Evolutionary conservation across 2,113 vertebrate genomes (phyloP), one percentile per base, ranked within the genome.

Genomic region (Myiozetetes cayanensis): DNA sequence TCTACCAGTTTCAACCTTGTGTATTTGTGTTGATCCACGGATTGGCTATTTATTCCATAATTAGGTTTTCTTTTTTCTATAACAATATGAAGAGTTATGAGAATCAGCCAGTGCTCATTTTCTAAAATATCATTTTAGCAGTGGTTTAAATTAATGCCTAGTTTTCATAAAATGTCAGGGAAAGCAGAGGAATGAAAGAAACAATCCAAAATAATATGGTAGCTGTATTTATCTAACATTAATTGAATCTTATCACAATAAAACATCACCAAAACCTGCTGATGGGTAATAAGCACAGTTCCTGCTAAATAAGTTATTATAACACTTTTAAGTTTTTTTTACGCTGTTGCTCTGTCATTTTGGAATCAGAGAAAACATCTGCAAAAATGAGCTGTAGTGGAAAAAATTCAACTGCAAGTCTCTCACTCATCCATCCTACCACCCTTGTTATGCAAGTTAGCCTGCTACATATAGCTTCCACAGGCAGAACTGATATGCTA

Each of bases 341-440:
- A 87, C 39, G 53, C 62, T 71, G 11, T 58, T 85, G 82, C 71
- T 23, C 8, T 90, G 92, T 94, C 86, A 97, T 87, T 76, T 43
- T 72, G 46, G 82, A 97, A 94, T 84, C 88, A 72, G 80, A 96
- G 87, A 95, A 95, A 97, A 95, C 52, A 97, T 95, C 95, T 97
- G 93, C 89, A 92, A 94, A 97, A 97, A 97, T 97, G 90, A 98
- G 87, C 91, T 94, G 84, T 72, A 96, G 92, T 89, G 96, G 97
- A 97, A 98, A 98, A 98, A 97, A 97, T 96, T 96, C 85, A 96
- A 66, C 63, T 82, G 91, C 72, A 55, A 91, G 50, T 96, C 88
- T 96, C 78, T 81, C 6, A 13, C 61, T 84, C 49, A 55, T 95
- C 72, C 86, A 92, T 80, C 82, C 84, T 83, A 96, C 91, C 55